Evolutionary conservation across 2,797 vertebrate species (phyloP).

Genomic region (Sitta carolinensis): DNA sequence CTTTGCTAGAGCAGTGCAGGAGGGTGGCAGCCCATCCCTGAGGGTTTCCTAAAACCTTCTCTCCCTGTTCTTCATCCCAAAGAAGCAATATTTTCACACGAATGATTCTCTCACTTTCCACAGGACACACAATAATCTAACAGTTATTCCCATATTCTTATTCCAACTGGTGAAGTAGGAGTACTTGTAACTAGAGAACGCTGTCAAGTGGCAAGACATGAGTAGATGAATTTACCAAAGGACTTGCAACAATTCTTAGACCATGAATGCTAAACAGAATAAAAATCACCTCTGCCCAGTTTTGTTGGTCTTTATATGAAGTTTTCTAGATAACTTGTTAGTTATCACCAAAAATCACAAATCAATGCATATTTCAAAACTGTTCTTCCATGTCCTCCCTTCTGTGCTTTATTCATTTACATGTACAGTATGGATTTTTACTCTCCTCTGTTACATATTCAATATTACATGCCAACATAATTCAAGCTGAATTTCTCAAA

Average conservation of each 20-base stretch:
- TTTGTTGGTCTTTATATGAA: neutral
- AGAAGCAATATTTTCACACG: neutral
- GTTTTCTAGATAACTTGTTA: neutral
- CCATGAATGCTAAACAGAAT: neutral
- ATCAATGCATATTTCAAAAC: neutral
- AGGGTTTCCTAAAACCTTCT: neutral
- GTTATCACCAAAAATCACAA: neutral
- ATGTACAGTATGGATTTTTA: neutral
- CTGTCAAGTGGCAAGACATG: neutral
- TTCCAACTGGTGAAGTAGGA: neutral
- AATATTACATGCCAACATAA: neutral
- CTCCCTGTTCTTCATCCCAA: neutral
- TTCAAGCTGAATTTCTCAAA: neutral
- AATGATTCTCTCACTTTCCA: neutral
- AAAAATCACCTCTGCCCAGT: neutral
- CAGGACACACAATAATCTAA: neutral
- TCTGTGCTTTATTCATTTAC: neutral
- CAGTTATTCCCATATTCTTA: neutral
- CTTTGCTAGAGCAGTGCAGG: neutral
- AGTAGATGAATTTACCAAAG: slow-evolving; percentile 5
- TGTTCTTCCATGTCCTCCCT: neutral
- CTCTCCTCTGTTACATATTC: neutral
- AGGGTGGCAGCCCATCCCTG: no score
- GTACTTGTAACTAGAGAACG: neutral
- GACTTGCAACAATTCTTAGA: neutral